Conservation (phyloP, 1,140 invertebrate genomes). For the Drosophila azteca region DNA sequence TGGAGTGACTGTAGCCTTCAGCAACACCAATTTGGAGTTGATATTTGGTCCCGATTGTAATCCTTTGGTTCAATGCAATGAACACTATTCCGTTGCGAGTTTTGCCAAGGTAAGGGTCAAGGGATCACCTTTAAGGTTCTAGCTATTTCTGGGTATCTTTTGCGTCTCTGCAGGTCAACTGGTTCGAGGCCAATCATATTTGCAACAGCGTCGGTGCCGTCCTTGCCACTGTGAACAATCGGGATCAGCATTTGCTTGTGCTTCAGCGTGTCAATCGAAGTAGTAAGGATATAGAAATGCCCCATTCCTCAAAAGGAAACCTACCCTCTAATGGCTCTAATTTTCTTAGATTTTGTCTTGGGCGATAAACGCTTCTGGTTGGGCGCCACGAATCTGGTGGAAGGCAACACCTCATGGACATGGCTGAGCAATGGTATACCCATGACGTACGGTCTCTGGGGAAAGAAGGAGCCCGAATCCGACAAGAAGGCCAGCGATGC, state of each 20-base stretch:
- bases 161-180: slow-evolving; percentile 30
- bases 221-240: slow-evolving; percentile 46
- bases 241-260: slow-evolving; percentile 39
- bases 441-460: slow-evolving; percentile 56
- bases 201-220: slow-evolving; percentile 44
- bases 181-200: slow-evolving; percentile 50
- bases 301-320: too few species aligned
- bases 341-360: slow-evolving; percentile 17
- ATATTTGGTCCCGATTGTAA: neutral
- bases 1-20: slow-evolving; percentile 12
- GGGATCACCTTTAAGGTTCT: neutral
- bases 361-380: slow-evolving; percentile 53
- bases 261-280: slow-evolving; percentile 10
- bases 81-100: slow-evolving; percentile 33
- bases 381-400: slow-evolving; percentile 47
- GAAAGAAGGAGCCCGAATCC: slow-evolving; percentile 19
- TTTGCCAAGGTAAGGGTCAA: slow-evolving; percentile 36
- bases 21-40: neutral
- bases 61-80: slow-evolving; percentile 13
- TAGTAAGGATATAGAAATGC: slow-evolving; percentile 19
- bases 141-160: neutral
- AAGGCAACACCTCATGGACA: slow-evolving; percentile 33
- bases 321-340: neutral
- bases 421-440: slow-evolving; percentile 55
- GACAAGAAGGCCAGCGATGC: slow-evolving; percentile 2